Evolutionary conservation across 2,888 invertebrate species (phyloP).

Genomic region (Drosophila lacicola): DNA sequence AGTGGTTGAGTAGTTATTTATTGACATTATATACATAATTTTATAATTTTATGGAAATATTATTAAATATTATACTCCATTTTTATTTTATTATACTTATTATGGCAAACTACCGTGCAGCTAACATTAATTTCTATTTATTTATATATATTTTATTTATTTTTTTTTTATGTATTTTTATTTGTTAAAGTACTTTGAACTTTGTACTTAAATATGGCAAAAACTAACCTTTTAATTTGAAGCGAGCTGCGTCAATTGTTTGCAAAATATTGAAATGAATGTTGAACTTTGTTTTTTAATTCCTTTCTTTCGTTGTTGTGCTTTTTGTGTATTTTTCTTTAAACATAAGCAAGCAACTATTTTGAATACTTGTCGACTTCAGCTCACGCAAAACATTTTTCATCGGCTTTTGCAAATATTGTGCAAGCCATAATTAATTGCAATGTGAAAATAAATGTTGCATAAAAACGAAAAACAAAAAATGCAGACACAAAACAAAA

Average conservation of each 20-base stretch:
- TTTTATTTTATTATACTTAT: too few species aligned
- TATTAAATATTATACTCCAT: too few species aligned
- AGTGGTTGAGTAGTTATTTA: too few species aligned
- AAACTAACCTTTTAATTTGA: conserved; percentile 36
- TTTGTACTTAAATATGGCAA: not conserved
- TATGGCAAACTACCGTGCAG: too few species aligned
- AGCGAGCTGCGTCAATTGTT: conserved; percentile 22
- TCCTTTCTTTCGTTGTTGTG: conserved; percentile 1
- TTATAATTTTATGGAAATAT: too few species aligned
- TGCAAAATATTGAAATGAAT: conserved; percentile 8
- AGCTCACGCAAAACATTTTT: conserved; percentile 31
- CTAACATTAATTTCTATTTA: too few species aligned
- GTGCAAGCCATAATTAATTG: conserved; percentile 18
- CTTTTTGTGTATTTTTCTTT: not conserved
- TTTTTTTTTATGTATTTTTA: not conserved
- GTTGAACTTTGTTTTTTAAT: conserved; percentile 9
- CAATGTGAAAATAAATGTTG: conserved; percentile 35
- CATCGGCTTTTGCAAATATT: conserved; percentile 27
- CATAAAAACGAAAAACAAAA: conserved; percentile 24
- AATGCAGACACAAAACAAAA: conserved; percentile 11
- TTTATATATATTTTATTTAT: too few species aligned
- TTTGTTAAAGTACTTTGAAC: conserved; percentile 1
- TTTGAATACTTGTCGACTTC: conserved; percentile 28
- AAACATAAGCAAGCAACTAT: conserved; percentile 26
- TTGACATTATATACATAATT: too few species aligned